A percentile compares a stretch with the other conserved stretches of the same genome.
Evolutionary conservation across 2,888 invertebrate genomes (phyloP).

Genomic region (Panorpa germanica): DNA sequence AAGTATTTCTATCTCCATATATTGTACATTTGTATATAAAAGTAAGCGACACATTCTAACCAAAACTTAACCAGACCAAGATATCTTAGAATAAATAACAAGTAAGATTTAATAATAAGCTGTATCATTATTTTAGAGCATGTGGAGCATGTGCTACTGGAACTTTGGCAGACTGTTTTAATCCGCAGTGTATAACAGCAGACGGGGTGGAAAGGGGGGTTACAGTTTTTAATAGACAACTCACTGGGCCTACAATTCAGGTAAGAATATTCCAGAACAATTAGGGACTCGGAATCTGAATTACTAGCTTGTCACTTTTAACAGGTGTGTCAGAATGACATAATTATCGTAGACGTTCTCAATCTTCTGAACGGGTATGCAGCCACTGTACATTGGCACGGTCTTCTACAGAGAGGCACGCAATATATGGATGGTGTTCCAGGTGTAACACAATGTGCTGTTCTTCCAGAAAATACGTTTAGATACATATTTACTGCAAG

Average conservation of each 20-base stretch:
- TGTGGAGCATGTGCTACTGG: slow-evolving; percentile 25
- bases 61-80: too few relatives aligned
- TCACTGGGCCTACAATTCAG: slow-evolving; percentile 29
- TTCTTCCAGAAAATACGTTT: slow-evolving; percentile 44
- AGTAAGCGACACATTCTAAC: too few relatives aligned
- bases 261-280: too few relatives aligned
- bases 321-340: slow-evolving; percentile 71
- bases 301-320: too few relatives aligned
- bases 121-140: slow-evolving; percentile 18
- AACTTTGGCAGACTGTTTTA: slow-evolving; percentile 21
- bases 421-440: slow-evolving; percentile 78
- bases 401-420: slow-evolving; percentile 51
- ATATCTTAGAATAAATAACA: too few relatives aligned
- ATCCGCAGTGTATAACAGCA: slow-evolving; percentile 27
- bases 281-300: too few relatives aligned
- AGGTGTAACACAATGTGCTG: slow-evolving; percentile 65
- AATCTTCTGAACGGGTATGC: slow-evolving; percentile 58
- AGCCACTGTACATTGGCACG: slow-evolving; percentile 79
- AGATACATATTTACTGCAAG: slow-evolving; percentile 49
- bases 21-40: too few relatives aligned
- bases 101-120: neutral
- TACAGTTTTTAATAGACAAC: slow-evolving; percentile 25
- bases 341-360: slow-evolving; percentile 56
- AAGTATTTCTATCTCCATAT: too few relatives aligned
- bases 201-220: slow-evolving; percentile 27